phyloP scores from a whole-genome alignment of 2,888 invertebrate species.

The Luperina testacea region DNA sequence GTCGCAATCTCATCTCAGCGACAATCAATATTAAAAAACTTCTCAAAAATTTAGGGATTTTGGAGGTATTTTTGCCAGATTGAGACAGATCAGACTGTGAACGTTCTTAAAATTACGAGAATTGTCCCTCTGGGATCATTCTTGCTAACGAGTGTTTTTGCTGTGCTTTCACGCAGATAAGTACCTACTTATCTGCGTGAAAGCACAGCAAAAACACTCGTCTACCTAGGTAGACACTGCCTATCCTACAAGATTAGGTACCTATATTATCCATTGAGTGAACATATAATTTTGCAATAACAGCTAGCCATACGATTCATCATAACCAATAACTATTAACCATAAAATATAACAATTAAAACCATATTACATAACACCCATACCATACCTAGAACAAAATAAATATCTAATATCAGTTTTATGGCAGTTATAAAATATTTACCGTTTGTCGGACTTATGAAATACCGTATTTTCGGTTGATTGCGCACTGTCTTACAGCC shows the following conservation, averaged over 20 bases:
- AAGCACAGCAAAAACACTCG: too few relatives aligned
- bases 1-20: background rate
- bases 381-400: constrained; percentile 22
- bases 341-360: constrained; percentile 61
- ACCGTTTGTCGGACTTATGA: constrained; percentile 58
- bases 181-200: too few relatives aligned
- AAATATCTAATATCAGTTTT: constrained; percentile 64
- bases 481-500: constrained; percentile 50
- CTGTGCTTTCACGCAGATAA: background rate
- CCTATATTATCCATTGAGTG: background rate
- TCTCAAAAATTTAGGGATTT: background rate
- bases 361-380: constrained; percentile 37
- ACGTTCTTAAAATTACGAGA: background rate
- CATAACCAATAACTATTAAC: constrained; percentile 40
- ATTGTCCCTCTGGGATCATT: background rate
- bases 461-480: constrained; percentile 50
- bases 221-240: too few relatives aligned
- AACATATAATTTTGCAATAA: constrained; percentile 7
- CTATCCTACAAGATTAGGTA: background rate
- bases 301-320: constrained; percentile 1
- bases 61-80: background rate
- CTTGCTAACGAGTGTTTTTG: background rate
- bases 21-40: background rate
- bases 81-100: background rate
- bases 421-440: constrained; percentile 69